Conservation (phyloP, 2,888 invertebrate genomes). For the Masnerella sp. region DNA sequence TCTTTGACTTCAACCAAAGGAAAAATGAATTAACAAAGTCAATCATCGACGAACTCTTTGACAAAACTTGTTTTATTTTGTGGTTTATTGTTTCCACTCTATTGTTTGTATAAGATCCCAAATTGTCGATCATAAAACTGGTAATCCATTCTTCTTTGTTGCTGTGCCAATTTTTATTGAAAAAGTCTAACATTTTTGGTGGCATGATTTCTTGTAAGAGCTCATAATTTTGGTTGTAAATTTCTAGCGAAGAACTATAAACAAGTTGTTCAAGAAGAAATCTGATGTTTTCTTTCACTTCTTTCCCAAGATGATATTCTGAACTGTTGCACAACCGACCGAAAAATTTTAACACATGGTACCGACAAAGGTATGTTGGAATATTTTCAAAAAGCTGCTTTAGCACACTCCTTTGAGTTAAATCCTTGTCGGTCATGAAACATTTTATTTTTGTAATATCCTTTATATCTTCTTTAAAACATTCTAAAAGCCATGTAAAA, state of each 20-base stretch:
- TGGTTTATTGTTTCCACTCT: constrained; percentile 26
- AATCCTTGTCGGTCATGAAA: constrained; percentile 13
- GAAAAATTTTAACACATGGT: neutral
- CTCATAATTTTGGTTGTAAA: neutral
- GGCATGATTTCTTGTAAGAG: neutral
- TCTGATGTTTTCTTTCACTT: neutral
- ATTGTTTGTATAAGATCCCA: constrained; percentile 34
- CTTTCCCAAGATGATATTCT: neutral
- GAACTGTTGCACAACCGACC: neutral
- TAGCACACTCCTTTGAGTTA: neutral
- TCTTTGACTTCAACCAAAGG: constrained; percentile 20
- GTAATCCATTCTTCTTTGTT: constrained; percentile 18
- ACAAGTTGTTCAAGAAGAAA: neutral
- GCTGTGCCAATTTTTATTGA: neutral
- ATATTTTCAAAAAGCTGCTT: neutral
- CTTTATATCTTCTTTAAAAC: too few relatives aligned
- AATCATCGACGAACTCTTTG: constrained; percentile 32
- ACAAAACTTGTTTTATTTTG: constrained; percentile 53
- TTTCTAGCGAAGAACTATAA: neutral
- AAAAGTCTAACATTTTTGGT: neutral
- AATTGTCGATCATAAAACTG: constrained; percentile 32
- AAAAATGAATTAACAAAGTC: constrained; percentile 50
- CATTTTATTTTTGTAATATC: constrained; percentile 3
- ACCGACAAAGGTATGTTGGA: neutral
- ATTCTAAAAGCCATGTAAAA: neutral